Percentiles rank a stretch among this genome's conserved stretches.
These are phyloP conservation scores for Pogonognathellus flavescens DNA, from an alignment of 1,140 invertebrate species.

Conservation along the genomic window DNA sequence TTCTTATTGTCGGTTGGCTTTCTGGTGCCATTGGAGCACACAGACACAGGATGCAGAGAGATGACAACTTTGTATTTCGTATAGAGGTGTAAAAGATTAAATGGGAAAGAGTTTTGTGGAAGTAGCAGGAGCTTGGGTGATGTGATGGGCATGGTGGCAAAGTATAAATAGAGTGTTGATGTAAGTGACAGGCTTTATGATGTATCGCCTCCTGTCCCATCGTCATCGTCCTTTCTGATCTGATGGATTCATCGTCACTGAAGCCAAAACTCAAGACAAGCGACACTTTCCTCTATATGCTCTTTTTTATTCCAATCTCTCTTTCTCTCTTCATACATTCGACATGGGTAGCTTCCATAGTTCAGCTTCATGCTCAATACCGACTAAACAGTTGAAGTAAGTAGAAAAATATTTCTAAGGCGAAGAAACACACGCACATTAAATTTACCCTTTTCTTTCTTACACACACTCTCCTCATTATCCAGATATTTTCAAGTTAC, in stretches of 20 bases:
- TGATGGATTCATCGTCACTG: conserved; percentile 53
- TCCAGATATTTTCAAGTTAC: no score
- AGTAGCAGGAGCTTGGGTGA: neutral
- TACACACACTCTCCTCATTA: no score
- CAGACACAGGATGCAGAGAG: no score
- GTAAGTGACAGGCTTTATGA: conserved; percentile 64
- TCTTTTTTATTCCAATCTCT: conserved; percentile 43
- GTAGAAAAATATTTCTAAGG: no score
- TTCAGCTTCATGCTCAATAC: neutral
- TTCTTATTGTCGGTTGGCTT: neutral
- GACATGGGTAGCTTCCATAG: neutral
- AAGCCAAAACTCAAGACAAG: conserved; percentile 49
- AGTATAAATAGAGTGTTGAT: conserved; percentile 57
- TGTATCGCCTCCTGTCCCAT: conserved; percentile 61
- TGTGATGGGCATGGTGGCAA: conserved; percentile 19
- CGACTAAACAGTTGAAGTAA: neutral
- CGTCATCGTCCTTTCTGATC: conserved; percentile 42
- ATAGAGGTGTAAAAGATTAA: neutral
- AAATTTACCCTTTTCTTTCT: no score
- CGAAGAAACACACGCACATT: conserved; percentile 14
- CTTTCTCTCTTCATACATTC: conserved; percentile 29
- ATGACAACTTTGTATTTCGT: neutral
- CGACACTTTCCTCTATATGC: conserved; percentile 47
- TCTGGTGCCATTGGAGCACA: neutral
- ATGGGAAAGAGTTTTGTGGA: neutral